Evolutionary conservation across 2,797 vertebrate species (phyloP).

Genomic region (Sciaenops ocellatus): DNA sequence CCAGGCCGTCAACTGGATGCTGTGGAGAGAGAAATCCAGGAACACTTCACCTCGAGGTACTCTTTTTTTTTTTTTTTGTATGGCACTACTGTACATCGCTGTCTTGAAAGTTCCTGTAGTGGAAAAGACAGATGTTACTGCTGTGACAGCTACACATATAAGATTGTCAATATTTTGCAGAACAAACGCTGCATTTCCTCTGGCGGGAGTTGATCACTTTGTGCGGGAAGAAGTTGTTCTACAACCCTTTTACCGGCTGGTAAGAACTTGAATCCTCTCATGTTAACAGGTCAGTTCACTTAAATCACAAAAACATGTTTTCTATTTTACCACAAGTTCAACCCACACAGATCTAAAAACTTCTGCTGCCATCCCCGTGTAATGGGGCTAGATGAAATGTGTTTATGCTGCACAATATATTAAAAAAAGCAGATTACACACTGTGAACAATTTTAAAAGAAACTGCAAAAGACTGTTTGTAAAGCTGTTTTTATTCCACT

Average conservation of each 20-base stretch:
- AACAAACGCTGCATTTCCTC: constrained; percentile 91
- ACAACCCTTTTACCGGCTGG: constrained; percentile 97
- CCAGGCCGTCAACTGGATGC: constrained; percentile 98
- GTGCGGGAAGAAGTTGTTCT: constrained; percentile 94
- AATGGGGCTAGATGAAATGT: too few species aligned
- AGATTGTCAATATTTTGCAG: constrained; percentile 73
- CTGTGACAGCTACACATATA: too few species aligned
- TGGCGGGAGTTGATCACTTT: constrained; percentile 93
- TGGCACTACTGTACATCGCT: background rate
- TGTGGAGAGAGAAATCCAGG: constrained; percentile 88
- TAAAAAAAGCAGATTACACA: background rate
- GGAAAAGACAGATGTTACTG: too few species aligned
- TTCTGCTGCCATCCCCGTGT: background rate
- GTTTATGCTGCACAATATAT: too few species aligned
- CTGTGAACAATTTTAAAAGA: background rate
- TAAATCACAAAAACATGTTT: constrained; percentile 15
- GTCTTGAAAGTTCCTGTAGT: background rate
- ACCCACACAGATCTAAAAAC: background rate
- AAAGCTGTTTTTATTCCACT: background rate
- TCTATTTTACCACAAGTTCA: background rate
- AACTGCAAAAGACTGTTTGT: background rate
- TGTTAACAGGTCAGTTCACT: constrained; percentile 6
- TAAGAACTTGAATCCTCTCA: constrained; percentile 72
- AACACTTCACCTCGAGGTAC: constrained; percentile 77
- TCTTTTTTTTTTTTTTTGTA: background rate